phyloP scores from a whole-genome alignment of 2,888 invertebrate species.

The Melinaea marsaeus region DNA sequence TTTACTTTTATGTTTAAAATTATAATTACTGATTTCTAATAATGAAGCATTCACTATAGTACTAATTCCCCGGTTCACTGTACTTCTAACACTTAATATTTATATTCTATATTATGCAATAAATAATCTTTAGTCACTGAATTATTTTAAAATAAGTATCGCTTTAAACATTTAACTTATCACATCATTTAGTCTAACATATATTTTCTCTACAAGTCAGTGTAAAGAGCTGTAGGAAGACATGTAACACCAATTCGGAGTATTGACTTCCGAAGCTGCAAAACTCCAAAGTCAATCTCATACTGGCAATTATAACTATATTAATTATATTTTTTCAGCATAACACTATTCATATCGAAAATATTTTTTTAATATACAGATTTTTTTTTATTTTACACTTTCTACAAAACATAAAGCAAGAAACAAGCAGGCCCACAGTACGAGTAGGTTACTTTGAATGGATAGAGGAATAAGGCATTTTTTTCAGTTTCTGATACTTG shows the following conservation, averaged over 20 bases:
- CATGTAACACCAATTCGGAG: constrained; percentile 61
- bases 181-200: constrained; percentile 74
- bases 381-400: constrained; percentile 20
- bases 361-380: constrained; percentile 62
- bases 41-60: neutral
- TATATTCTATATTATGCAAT: constrained; percentile 14
- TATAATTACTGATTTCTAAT: neutral
- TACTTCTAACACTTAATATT: constrained; percentile 17
- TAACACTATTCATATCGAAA: constrained; percentile 71
- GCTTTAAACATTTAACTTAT: constrained; percentile 58
- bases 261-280: constrained; percentile 16
- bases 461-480: too few species aligned
- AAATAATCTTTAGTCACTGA: constrained; percentile 15
- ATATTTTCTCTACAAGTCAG: constrained; percentile 74
- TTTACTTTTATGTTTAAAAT: neutral
- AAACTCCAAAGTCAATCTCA: constrained; percentile 13
- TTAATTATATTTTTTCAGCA: constrained; percentile 47
- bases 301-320: constrained; percentile 26
- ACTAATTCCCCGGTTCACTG: neutral
- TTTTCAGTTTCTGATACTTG: too few species aligned
- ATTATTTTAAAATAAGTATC: constrained; percentile 37
- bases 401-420: neutral
- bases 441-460: too few species aligned
- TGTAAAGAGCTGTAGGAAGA: constrained; percentile 79
- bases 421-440: too few species aligned